Percentiles rank a stretch among this genome's conserved stretches.
Evolutionary conservation across 2,888 invertebrate species (phyloP).

Genomic region (Polyploca ridens): DNA sequence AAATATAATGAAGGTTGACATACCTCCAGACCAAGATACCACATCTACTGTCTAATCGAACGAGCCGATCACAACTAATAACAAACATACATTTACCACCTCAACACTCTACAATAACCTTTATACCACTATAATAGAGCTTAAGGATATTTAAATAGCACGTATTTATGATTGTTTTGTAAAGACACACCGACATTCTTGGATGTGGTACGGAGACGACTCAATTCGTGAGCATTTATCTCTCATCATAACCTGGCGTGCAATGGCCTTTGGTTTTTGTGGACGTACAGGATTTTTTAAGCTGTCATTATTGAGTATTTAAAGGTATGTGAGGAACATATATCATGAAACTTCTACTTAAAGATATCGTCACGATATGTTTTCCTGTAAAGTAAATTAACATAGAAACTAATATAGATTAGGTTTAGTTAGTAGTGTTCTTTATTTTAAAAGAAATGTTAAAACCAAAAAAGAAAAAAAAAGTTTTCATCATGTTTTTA

Average conservation of each 20-base stretch:
- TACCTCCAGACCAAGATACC: constrained; percentile 69
- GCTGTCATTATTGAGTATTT: too few relatives aligned
- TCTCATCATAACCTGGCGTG: constrained; percentile 52
- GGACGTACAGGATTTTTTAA: constrained; percentile 23
- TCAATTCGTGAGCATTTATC: constrained; percentile 73
- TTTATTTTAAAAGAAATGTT: too few relatives aligned
- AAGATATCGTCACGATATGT: too few relatives aligned
- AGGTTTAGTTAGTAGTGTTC: too few relatives aligned
- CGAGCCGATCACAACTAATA: constrained; percentile 55
- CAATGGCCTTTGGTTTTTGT: constrained; percentile 40
- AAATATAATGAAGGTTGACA: constrained; percentile 49
- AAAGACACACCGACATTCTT: constrained; percentile 57
- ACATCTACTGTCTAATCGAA: constrained; percentile 70
- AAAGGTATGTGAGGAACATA: too few relatives aligned
- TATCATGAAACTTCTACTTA: too few relatives aligned
- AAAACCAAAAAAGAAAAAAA: too few relatives aligned
- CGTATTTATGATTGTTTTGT: background rate
- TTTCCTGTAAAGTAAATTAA: too few relatives aligned
- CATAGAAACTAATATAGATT: too few relatives aligned
- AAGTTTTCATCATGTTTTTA: too few relatives aligned
- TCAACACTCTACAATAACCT: constrained; percentile 30
- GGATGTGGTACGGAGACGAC: constrained; percentile 66
- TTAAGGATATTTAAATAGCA: constrained; percentile 18
- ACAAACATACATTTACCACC: constrained; percentile 28
- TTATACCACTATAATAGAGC: constrained; percentile 31